These are phyloP conservation scores for Alectoris magna DNA, from an alignment of 2,797 vertebrate genomes.

Conservation along the genomic window DNA sequence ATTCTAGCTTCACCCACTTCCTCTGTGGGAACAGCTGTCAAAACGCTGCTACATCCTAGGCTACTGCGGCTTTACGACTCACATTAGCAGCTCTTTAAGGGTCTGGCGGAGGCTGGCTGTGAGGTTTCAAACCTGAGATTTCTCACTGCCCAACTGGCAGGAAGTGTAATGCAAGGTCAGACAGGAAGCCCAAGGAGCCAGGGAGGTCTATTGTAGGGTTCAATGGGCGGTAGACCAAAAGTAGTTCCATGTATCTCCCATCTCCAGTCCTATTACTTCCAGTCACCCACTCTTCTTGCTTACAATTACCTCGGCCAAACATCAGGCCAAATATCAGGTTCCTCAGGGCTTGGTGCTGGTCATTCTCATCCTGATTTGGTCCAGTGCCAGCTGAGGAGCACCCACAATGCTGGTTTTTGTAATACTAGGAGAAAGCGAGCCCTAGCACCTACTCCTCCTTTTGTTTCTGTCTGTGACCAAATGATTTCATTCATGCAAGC, in stretches of 20 bases:
- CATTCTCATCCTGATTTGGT: background rate
- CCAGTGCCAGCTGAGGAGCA: background rate
- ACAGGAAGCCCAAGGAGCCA: background rate
- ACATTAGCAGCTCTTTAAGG: conserved; percentile 78
- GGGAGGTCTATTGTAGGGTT: background rate
- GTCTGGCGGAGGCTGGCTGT: conserved; percentile 76
- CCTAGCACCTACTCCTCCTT: background rate
- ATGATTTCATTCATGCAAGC: background rate
- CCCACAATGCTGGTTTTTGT: background rate
- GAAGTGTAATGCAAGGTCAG: conserved; percentile 23
- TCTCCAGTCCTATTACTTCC: background rate
- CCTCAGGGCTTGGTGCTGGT: background rate
- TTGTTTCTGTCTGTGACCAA: background rate
- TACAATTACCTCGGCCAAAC: background rate
- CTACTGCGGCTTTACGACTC: conserved; percentile 80
- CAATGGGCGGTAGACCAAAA: background rate
- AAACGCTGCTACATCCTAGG: conserved; percentile 84
- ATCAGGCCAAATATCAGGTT: background rate
- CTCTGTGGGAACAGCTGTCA: conserved; percentile 90
- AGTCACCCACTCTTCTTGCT: accelerated
- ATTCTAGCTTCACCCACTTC: conserved; percentile 87
- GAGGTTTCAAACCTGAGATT: conserved; percentile 35
- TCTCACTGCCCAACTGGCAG: conserved; percentile 43
- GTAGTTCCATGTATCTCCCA: background rate
- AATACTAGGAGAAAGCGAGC: background rate